A percentile compares a stretch with the other conserved stretches of the same genome.
These are phyloP conservation scores for Irena cyanogastra DNA, from an alignment of 2,113 vertebrate genomes.

Conservation along the genomic window DNA sequence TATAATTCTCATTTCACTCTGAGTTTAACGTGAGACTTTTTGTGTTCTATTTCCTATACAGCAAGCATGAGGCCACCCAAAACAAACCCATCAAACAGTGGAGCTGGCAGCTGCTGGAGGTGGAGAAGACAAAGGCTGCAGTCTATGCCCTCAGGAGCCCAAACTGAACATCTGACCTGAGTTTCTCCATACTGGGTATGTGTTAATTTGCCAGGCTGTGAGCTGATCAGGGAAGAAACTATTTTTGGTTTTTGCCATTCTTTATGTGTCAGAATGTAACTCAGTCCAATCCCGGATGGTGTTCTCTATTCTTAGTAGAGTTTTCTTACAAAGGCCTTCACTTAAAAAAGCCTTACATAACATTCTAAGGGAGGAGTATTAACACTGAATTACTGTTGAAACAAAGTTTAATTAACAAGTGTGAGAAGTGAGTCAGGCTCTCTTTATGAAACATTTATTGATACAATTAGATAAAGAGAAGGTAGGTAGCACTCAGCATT, in stretches of 20 bases:
- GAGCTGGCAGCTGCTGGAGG: neutral
- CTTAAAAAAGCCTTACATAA: neutral
- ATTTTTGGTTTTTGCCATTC: neutral
- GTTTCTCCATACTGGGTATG: neutral
- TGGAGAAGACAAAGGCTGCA: neutral
- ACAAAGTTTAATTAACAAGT: slow-evolving; percentile 11
- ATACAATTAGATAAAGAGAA: slow-evolving; percentile 7
- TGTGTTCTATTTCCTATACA: neutral
- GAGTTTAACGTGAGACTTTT: neutral
- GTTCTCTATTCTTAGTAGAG: neutral
- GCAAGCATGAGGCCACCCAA: neutral
- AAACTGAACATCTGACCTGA: neutral
- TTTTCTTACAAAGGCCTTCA: neutral
- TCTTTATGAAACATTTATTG: neutral
- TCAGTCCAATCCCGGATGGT: neutral
- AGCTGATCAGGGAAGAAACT: neutral
- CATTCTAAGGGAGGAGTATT: neutral
- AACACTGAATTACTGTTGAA: neutral
- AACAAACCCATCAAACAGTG: neutral
- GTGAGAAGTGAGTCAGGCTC: neutral
- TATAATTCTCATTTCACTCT: neutral
- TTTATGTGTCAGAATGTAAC: neutral
- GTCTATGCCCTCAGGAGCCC: neutral
- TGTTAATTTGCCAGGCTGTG: neutral
- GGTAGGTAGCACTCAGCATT: neutral